A percentile compares a stretch with the other conserved stretches of the same genome.
Evolutionary conservation across 2,797 vertebrate species (phyloP).

Genomic region (Anolis apletophallus): DNA sequence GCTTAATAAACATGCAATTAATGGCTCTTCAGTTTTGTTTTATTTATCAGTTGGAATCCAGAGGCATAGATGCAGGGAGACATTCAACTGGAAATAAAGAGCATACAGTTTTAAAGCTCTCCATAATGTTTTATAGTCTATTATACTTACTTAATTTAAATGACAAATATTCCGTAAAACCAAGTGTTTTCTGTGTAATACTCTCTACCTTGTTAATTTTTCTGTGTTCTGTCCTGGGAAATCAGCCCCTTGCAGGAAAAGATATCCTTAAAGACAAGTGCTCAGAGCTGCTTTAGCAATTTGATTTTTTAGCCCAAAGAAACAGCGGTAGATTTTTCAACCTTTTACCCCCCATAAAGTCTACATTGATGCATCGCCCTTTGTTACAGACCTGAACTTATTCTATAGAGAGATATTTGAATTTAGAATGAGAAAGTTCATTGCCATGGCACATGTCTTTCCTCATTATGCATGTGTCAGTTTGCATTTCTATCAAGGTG

Average conservation of each 20-base stretch:
- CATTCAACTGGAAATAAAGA: not conserved
- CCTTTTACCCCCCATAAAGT: not conserved
- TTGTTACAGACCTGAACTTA: not conserved
- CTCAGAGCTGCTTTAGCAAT: not conserved
- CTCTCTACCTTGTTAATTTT: not conserved
- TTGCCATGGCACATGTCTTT: not conserved
- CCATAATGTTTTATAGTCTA: not conserved
- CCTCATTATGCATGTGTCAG: not conserved
- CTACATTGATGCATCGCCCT: not conserved
- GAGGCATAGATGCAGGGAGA: not conserved
- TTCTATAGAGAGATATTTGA: not conserved
- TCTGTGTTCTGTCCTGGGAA: conserved; percentile 8
- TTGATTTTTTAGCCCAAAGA: not conserved
- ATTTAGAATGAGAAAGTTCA: not conserved
- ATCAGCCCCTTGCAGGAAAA: not conserved
- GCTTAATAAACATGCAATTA: not conserved
- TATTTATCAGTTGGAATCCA: not conserved
- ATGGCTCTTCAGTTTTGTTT: not conserved
- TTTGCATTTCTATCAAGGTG: not conserved
- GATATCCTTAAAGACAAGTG: not conserved
- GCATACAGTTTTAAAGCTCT: not conserved
- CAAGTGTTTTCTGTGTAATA: conserved; percentile 3
- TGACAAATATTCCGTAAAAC: not conserved
- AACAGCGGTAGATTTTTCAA: not conserved
- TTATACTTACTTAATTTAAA: conserved; percentile 15